These are phyloP conservation scores for Ciconia maguari DNA, from an alignment of 2,113 vertebrate genomes.

Conservation along the genomic window DNA sequence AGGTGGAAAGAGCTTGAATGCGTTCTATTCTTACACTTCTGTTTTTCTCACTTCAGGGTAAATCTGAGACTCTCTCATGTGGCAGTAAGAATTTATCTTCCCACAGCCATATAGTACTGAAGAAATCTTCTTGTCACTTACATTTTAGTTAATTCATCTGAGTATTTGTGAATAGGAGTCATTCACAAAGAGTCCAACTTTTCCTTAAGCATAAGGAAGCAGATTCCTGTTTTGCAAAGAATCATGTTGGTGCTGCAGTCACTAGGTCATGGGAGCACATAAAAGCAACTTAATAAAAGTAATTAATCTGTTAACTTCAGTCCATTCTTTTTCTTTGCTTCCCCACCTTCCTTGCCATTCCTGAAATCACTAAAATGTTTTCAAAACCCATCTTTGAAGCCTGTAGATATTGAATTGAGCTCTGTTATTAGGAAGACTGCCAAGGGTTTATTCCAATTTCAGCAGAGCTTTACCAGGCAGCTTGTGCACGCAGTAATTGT, in stretches of 20 bases:
- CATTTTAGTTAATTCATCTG: neutral
- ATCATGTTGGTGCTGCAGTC: neutral
- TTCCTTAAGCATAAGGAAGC: neutral
- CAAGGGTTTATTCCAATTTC: constrained; percentile 16
- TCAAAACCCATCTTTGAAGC: constrained; percentile 45
- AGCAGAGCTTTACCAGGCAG: constrained; percentile 47
- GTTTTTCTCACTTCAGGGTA: neutral
- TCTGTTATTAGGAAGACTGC: constrained; percentile 20
- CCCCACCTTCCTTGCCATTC: constrained; percentile 2
- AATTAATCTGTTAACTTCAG: neutral
- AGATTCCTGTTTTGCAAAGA: neutral
- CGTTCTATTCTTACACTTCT: neutral
- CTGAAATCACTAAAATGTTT: constrained; percentile 23
- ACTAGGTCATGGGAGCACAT: neutral
- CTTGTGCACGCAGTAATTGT: constrained; percentile 62
- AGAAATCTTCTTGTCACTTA: neutral
- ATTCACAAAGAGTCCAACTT: neutral
- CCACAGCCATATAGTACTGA: neutral
- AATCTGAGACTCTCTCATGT: neutral
- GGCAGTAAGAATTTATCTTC: neutral
- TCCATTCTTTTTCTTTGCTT: neutral
- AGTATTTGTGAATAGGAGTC: neutral
- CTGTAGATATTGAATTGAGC: constrained; percentile 18
- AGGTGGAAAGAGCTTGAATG: neutral
- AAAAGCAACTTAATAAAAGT: neutral